Evolutionary conservation across 1,140 invertebrate genomes (phyloP).

Genomic region (Platyscapa corneri): DNA sequence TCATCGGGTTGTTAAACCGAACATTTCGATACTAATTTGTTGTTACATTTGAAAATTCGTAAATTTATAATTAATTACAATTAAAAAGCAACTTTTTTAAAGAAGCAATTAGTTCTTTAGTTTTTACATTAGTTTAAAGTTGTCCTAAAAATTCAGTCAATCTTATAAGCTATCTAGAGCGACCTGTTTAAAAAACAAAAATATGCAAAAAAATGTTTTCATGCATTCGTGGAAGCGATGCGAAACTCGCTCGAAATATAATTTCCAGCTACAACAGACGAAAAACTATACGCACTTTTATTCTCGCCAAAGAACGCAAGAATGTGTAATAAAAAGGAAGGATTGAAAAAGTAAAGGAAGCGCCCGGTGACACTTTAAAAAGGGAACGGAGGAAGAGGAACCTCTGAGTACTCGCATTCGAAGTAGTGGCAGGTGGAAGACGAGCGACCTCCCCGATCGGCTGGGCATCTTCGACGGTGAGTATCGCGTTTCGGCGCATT

Average conservation of each 20-base stretch:
- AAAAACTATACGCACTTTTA: not conserved
- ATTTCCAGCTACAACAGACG: not conserved
- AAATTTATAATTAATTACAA: no score
- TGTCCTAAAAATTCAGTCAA: no score
- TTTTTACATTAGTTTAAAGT: no score
- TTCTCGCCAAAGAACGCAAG: not conserved
- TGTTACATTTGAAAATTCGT: no score
- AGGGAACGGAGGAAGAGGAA: slow-evolving; percentile 41
- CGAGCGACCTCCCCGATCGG: slow-evolving; percentile 66
- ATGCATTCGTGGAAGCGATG: not conserved
- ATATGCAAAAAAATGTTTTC: no score
- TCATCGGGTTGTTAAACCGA: not conserved
- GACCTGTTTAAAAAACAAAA: no score
- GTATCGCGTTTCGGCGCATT: slow-evolving; percentile 67
- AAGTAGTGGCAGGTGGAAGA: slow-evolving; percentile 69
- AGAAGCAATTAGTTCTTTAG: no score
- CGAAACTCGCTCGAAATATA: not conserved
- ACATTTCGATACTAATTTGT: no score
- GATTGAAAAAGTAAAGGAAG: not conserved
- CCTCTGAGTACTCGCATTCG: slow-evolving; percentile 35
- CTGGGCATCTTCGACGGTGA: slow-evolving; percentile 59
- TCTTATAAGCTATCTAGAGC: no score
- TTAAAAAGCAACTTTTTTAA: no score
- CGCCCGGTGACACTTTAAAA: not conserved
- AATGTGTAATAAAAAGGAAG: not conserved